Evolutionary conservation across 1,140 invertebrate species (phyloP), one percentile per base, ranked within the genome.

Genomic region (Drosophila pseudoobscura): DNA sequence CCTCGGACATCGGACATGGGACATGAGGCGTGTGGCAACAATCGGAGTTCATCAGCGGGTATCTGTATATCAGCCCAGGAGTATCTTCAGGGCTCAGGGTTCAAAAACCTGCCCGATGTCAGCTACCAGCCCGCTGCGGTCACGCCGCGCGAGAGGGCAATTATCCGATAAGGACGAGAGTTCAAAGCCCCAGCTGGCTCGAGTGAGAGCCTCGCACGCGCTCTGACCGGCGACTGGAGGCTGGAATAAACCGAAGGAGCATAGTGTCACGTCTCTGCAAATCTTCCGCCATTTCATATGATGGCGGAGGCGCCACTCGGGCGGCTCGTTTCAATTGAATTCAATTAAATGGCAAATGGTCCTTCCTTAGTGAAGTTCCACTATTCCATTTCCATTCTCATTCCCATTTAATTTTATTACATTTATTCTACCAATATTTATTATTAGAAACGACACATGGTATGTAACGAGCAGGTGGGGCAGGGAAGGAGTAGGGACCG

Each of bases 1-100:
- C 24, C 6, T 24, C 3, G 24, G 24, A 24, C 24, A 24, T 24
- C 3, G 24, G 24, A 24, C 24, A 24, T 26, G 24, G 24, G 24
- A 26, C 24, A 26, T 26, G 0, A 26, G 24, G 24, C 3, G 31
- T 31, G 31, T 31, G 26, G 20, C 24, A 35, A 69, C 62, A 69
- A 66, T 69, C 45, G 65, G 13, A 26, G 65, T 29, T 69, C 65
- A 69, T 69, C 65, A 68, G 64, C 47, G 47, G 31, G 2, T 45
- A 31, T 31, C 31, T 3, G 2, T 8, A 17, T 17, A 17, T 17
- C 17, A 17, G 7, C 3, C 15, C 41, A 11, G 29, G 29, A 31
- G 29, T 31, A 31, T 31, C 3, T 9, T 9, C 8, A 26, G 24
- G 31, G 31, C 8, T 9, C 0, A 2, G 8, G 29, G 8, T 26